phyloP scores from a whole-genome alignment of 2,888 invertebrate genomes.

The Dolomedes plantarius region DNA sequence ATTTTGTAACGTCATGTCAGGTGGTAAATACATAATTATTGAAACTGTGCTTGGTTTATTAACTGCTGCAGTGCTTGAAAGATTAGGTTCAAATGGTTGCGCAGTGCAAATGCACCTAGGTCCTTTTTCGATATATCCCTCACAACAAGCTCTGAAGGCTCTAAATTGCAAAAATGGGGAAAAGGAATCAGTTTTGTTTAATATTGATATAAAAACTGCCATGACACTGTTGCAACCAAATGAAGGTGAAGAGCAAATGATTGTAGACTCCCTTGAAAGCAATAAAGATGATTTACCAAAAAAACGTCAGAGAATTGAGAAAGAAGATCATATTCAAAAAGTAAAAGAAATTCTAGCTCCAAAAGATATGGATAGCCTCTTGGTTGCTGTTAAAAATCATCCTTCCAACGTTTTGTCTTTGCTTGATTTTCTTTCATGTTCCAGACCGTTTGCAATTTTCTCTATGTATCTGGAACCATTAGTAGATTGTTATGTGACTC shows the following conservation, averaged over 20 bases:
- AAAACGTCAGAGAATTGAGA: constrained; percentile 16
- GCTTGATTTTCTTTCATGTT: constrained; percentile 85
- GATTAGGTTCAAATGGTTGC: constrained; percentile 81
- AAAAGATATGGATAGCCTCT: constrained; percentile 78
- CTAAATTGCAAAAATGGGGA: constrained; percentile 87
- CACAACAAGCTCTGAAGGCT: constrained; percentile 83
- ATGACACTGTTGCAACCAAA: constrained; percentile 19
- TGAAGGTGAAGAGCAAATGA: not conserved
- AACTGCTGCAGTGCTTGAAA: constrained; percentile 87
- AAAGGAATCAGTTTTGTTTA: constrained; percentile 83
- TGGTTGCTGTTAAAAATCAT: constrained; percentile 89
- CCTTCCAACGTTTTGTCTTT: constrained; percentile 86
- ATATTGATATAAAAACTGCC: constrained; percentile 39
- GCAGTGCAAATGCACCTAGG: constrained; percentile 77
- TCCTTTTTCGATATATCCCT: constrained; percentile 60
- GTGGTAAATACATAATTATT: constrained; percentile 77
- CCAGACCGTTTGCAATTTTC: constrained; percentile 90
- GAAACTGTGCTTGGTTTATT: constrained; percentile 89
- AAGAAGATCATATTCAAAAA: constrained; percentile 51
- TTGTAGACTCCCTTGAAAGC: not conserved
- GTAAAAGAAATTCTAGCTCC: constrained; percentile 72
- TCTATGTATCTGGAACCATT: constrained; percentile 85
- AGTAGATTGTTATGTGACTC: constrained; percentile 86
- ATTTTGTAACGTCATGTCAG: constrained; percentile 86
- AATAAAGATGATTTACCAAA: not conserved